phyloP scores from a whole-genome alignment of 2,888 invertebrate genomes.

The Chaitophorus viminalis region DNA sequence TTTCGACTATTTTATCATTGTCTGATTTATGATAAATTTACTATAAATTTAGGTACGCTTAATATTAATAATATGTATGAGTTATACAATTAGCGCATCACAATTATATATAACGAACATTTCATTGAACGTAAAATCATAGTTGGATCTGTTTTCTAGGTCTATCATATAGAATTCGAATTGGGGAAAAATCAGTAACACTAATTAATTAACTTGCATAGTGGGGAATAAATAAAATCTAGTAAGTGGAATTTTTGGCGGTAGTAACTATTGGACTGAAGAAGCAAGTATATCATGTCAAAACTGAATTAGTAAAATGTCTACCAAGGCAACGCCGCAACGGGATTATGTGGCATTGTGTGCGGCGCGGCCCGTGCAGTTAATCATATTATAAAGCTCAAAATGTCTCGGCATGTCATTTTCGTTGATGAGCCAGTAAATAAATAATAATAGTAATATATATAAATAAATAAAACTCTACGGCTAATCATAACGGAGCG shows the following conservation, averaged over 20 bases:
- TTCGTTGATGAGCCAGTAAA: slow-evolving; percentile 20
- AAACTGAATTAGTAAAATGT: slow-evolving; percentile 59
- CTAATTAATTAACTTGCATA: slow-evolving; percentile 21
- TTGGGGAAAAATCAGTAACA: background rate
- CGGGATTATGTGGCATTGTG: slow-evolving; percentile 49
- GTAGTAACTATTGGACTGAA: slow-evolving; percentile 1
- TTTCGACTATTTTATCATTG: background rate
- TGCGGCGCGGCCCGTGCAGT: slow-evolving; percentile 18
- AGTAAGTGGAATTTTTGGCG: slow-evolving; percentile 18
- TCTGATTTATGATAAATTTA: background rate
- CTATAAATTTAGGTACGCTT: background rate
- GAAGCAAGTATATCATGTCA: slow-evolving; percentile 53
- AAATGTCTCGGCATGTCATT: slow-evolving; percentile 45
- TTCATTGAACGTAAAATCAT: background rate
- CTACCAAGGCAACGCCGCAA: slow-evolving; percentile 51
- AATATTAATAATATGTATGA: background rate
- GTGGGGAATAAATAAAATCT: background rate
- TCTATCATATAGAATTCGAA: background rate
- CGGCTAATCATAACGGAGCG: background rate
- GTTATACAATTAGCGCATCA: no score
- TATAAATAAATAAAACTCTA: background rate
- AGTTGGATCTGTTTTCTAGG: background rate
- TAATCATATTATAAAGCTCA: slow-evolving; percentile 54
- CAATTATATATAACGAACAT: background rate
- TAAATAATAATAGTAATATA: slow-evolving; percentile 41